Evolutionary conservation across 1,140 invertebrate genomes (phyloP), one percentile per base, ranked within the genome.

Genomic region (Andricus grossulariae): DNA sequence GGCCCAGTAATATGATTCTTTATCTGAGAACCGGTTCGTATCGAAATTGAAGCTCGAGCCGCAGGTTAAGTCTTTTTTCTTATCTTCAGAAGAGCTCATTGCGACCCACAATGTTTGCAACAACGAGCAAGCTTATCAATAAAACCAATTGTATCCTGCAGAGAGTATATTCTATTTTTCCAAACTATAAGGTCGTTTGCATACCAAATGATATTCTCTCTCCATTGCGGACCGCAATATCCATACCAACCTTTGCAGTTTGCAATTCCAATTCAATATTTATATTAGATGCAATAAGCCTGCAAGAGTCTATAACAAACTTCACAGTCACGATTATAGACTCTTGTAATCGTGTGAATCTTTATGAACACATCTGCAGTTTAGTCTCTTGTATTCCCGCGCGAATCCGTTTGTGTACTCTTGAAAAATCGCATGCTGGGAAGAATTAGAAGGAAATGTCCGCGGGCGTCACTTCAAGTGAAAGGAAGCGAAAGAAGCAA

Each of bases 191-290:
- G 55, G 73, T 77, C 77, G 78, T 83, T 85, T 77, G 80, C 83
- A 82, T 80, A 78, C 60, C 71, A 80, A 77, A 75, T 52, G 54
- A 54, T 66, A 16, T 66, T 50, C 54, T 50, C 18, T 45, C 39
- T 54, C 21, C 51, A 54, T 57, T 72, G 74, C 70, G 54, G n/a
- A 25, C 12, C 3, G 32, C 32, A 50, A 74, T 55, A 55, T 60
- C 71, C 50, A 49, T 51, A 54, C 52, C 51, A 39, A 70, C 75
- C 39, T 45, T 45, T 45, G 39, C 39, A 45, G 39, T 86, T 85
- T 84, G 80, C 83, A 85, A 85, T 87, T 87, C 81, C 83, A 79
- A 85, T 84, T 79, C 74, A 75, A 85, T 81, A 84, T 83, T 82
- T 78, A 78, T 79, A 78, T 81, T 74, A 72, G 71, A 50, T n/a